Conservation (phyloP, 2,797 vertebrate species). For the Micropoecilia bifurca region DNA sequence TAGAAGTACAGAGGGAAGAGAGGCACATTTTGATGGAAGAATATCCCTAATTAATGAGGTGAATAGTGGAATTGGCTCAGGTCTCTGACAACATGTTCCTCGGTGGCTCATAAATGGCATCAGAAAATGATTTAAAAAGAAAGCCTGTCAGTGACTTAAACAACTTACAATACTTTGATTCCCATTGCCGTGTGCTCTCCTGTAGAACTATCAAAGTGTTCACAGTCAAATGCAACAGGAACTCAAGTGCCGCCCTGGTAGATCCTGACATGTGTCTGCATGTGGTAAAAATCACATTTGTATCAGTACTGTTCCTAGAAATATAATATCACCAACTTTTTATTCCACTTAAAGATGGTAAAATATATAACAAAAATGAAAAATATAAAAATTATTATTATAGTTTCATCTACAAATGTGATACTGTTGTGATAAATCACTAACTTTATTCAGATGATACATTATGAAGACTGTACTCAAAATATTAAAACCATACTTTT, state of each 20-base stretch:
- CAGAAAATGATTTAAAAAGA: constrained; percentile 12
- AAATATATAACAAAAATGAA: constrained; percentile 45
- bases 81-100: constrained; percentile 38
- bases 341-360: constrained; percentile 28
- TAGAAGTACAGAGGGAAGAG: constrained; percentile 28
- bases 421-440: constrained; percentile 20
- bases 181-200: constrained; percentile 35
- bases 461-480: constrained; percentile 33
- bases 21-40: constrained; percentile 24
- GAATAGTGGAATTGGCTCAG: constrained; percentile 32
- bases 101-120: constrained; percentile 40
- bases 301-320: constrained; percentile 11
- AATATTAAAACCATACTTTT: constrained; percentile 11
- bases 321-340: constrained; percentile 19
- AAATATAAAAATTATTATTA: neutral
- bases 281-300: constrained; percentile 24
- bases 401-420: constrained; percentile 31
- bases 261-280: constrained; percentile 45
- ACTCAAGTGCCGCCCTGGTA: constrained; percentile 32
- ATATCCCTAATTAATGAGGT: constrained; percentile 56
- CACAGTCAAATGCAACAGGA: constrained; percentile 18
- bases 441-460: constrained; percentile 34
- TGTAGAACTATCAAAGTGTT: constrained; percentile 44
- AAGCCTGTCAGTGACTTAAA: constrained; percentile 31
- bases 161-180: constrained; percentile 41